A percentile compares a stretch with the other conserved stretches of the same genome.
Conservation (phyloP, 2,113 vertebrate genomes). For the Paralichthys olivaceus region DNA sequence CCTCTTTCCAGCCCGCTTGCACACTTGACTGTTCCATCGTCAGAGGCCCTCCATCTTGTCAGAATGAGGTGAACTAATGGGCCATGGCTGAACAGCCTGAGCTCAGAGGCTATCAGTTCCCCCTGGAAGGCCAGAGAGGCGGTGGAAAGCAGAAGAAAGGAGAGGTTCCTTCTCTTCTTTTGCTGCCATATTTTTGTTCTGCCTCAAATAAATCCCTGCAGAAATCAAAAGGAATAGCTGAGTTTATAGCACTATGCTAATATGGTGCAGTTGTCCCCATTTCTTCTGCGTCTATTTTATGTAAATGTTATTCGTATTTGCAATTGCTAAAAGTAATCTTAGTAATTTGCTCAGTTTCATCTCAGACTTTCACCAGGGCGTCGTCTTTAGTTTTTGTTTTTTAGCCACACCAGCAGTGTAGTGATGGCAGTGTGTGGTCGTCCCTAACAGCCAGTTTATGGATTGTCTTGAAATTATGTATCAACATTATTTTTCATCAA, state of each 20-base stretch:
- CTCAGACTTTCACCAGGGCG: background rate
- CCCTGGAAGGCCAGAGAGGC: constrained; percentile 53
- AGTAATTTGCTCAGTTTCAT: constrained; percentile 18
- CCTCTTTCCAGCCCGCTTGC: constrained; percentile 4
- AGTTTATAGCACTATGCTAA: background rate
- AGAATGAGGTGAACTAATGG: constrained; percentile 74
- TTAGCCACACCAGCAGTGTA: background rate
- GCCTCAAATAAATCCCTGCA: constrained; percentile 5
- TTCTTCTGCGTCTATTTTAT: constrained; percentile 31
- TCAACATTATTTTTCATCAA: background rate
- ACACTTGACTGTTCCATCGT: constrained; percentile 62
- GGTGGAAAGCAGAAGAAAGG: constrained; percentile 32
- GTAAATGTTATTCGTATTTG: constrained; percentile 10
- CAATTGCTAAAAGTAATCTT: background rate
- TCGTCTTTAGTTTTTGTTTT: constrained; percentile 5
- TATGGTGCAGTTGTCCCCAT: background rate
- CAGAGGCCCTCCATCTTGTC: constrained; percentile 75
- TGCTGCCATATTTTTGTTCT: constrained; percentile 30
- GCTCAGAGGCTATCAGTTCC: constrained; percentile 69
- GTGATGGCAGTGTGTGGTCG: background rate
- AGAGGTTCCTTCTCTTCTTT: constrained; percentile 16
- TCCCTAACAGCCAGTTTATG: background rate
- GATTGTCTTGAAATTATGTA: background rate
- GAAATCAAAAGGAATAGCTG: constrained; percentile 30
- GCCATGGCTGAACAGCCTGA: constrained; percentile 68